These are phyloP conservation scores for Eubucco bourcierii DNA, from an alignment of 2,113 vertebrate species.

Conservation along the genomic window DNA sequence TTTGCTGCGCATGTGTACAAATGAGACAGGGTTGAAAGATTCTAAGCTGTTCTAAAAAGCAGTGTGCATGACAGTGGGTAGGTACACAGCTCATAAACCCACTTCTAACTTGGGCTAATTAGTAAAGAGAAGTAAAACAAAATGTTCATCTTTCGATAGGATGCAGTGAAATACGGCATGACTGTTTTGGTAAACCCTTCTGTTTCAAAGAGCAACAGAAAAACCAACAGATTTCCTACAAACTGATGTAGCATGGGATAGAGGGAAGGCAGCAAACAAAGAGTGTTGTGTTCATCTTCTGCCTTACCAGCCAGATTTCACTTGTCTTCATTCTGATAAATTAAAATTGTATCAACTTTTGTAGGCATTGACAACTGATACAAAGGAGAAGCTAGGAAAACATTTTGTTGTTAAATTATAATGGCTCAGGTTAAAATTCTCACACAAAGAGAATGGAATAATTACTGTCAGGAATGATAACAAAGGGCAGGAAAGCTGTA, in stretches of 20 bases:
- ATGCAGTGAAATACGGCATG: background rate
- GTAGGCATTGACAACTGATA: background rate
- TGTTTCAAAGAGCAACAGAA: background rate
- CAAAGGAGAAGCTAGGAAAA: background rate
- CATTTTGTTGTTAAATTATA: background rate
- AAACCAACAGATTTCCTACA: background rate
- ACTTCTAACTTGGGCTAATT: background rate
- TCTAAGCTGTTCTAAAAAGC: background rate
- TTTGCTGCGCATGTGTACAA: background rate
- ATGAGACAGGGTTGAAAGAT: background rate
- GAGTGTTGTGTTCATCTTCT: background rate
- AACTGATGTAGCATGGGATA: background rate
- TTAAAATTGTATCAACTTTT: background rate
- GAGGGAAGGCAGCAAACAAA: background rate
- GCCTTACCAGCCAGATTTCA: background rate
- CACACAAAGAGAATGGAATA: background rate
- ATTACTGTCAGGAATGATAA: background rate
- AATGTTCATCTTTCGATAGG: background rate
- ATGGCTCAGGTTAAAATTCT: background rate
- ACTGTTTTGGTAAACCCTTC: background rate
- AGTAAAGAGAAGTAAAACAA: background rate
- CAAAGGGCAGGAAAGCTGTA: background rate
- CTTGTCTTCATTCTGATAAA: background rate
- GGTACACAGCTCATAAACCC: background rate
- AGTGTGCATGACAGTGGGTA: background rate